Evolutionary conservation across 2,113 vertebrate genomes (phyloP).

Genomic region (Ciconia maguari): DNA sequence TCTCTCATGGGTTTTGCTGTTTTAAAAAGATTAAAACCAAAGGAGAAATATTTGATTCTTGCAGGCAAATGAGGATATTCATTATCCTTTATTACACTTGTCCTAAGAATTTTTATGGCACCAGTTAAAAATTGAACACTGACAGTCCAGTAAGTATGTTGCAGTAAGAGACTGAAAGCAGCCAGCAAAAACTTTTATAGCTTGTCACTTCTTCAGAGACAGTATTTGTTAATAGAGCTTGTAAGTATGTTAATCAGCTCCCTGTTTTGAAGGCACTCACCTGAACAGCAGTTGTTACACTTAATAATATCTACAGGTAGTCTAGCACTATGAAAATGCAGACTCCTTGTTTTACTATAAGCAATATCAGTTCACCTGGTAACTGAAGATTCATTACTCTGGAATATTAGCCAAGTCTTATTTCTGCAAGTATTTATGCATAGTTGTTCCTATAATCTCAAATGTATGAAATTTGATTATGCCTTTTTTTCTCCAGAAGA

Average conservation of each 20-base stretch:
- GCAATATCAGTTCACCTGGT: background rate
- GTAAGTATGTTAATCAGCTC: background rate
- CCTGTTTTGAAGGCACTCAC: background rate
- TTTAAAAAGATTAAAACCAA: background rate
- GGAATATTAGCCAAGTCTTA: background rate
- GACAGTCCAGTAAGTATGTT: background rate
- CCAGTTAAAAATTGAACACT: background rate
- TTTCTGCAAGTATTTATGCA: background rate
- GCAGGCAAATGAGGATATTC: background rate
- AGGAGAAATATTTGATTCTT: background rate
- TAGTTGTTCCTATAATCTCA: background rate
- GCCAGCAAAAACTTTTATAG: background rate
- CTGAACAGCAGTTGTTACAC: background rate
- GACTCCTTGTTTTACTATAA: background rate
- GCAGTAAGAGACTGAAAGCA: background rate
- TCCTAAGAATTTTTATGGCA: background rate
- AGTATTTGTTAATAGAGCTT: background rate
- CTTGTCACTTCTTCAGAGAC: background rate
- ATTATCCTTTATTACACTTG: background rate
- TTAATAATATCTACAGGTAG: background rate
- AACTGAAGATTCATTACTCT: background rate
- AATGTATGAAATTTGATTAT: background rate
- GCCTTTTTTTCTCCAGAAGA: background rate
- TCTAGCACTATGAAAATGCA: background rate
- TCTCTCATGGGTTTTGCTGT: background rate